Evolutionary conservation across 2,888 invertebrate genomes (phyloP).

Genomic region (Apodemia duryi): DNA sequence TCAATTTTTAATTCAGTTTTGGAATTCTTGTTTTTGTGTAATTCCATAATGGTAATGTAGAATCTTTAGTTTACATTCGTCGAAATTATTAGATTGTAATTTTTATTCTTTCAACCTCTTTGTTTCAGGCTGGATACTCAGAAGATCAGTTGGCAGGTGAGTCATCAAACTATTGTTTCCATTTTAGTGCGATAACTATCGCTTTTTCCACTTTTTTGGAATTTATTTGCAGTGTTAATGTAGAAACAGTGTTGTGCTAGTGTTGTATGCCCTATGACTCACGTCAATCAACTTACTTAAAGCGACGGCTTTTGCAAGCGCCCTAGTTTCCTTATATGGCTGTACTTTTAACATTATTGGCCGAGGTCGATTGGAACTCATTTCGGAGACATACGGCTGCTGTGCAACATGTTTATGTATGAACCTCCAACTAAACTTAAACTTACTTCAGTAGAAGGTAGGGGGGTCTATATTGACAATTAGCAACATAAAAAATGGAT

Average conservation of each 20-base stretch:
- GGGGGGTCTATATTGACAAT: not conserved
- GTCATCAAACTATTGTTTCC: conserved; percentile 49
- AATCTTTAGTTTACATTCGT: not conserved
- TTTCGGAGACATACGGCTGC: conserved; percentile 37
- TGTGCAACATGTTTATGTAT: conserved; percentile 84
- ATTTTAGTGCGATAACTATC: conserved; percentile 8
- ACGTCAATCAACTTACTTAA: conserved; percentile 74
- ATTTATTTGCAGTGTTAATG: not conserved
- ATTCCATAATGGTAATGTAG: not conserved
- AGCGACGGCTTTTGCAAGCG: conserved; percentile 66
- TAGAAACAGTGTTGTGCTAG: conserved; percentile 33
- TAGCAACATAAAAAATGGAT: conserved; percentile 1
- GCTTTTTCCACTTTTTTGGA: not conserved
- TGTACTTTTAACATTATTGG: conserved; percentile 74
- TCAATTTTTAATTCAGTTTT: not conserved
- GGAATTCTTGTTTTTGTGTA: not conserved
- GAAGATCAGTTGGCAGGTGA: conserved; percentile 96
- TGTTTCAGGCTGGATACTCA: conserved; percentile 89
- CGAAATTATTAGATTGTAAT: not conserved
- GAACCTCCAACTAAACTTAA: conserved; percentile 85
- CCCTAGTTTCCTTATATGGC: conserved; percentile 81
- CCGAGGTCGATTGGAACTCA: conserved; percentile 39
- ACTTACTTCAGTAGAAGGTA: conserved; percentile 89
- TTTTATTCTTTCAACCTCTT: conserved; percentile 6
- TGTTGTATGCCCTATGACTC: conserved; percentile 53